These are phyloP conservation scores for Ericerus pela DNA, from an alignment of 1,140 invertebrate species.

Conservation along the genomic window DNA sequence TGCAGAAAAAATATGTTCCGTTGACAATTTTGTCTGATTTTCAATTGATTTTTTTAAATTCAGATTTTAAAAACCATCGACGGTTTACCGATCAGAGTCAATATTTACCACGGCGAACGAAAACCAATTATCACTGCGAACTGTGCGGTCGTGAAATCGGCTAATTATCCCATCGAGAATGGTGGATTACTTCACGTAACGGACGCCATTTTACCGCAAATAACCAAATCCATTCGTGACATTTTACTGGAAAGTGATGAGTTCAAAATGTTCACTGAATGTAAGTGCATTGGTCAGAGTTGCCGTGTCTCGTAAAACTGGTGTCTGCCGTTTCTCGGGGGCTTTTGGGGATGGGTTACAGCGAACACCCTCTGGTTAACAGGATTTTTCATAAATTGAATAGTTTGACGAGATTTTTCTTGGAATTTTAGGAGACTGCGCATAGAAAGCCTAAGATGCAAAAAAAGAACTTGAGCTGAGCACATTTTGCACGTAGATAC, in stretches of 20 bases:
- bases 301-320: no score
- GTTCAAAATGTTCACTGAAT: conserved; percentile 35
- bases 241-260: conserved; percentile 34
- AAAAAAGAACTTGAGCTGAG: no score
- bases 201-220: conserved; percentile 34
- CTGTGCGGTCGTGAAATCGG: conserved; percentile 28
- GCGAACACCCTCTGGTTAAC: no score
- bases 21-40: not conserved
- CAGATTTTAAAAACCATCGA: conserved; percentile 32
- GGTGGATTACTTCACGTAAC: conserved; percentile 38
- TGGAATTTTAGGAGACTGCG: no score
- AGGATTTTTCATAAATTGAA: no score
- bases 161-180: conserved; percentile 35
- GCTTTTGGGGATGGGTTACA: no score
- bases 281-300: conserved; percentile 26
- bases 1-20: not conserved
- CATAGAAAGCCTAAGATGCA: no score
- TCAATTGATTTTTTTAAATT: not conserved
- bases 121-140: conserved; percentile 30
- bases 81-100: conserved; percentile 34
- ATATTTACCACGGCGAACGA: conserved; percentile 32
- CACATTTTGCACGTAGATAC: no score
- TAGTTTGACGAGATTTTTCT: no score
- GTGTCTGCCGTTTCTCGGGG: no score
- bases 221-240: conserved; percentile 33